Evolutionary conservation across 2,888 invertebrate species (phyloP).

Genomic region (Ischnura elegans): DNA sequence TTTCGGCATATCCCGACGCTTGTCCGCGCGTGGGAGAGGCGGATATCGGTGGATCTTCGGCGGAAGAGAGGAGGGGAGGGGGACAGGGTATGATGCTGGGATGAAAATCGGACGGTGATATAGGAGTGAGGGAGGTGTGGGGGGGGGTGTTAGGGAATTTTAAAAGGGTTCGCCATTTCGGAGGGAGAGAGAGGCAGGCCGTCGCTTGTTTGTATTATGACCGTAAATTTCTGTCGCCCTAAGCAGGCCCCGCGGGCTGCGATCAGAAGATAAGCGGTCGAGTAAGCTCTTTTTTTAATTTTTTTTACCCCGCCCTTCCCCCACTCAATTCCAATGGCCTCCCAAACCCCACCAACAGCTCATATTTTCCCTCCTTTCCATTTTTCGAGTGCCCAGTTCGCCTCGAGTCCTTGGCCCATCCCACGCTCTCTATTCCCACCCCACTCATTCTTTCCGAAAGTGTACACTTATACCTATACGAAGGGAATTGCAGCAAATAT

Average conservation of each 20-base stretch:
- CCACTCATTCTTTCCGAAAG: not conserved
- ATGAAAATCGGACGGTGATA: not conserved
- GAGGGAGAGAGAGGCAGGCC: not conserved
- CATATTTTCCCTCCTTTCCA: constrained; percentile 63
- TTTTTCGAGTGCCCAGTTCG: constrained; percentile 44
- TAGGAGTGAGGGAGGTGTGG: not conserved
- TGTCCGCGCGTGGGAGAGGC: not conserved
- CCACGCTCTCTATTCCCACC: not conserved
- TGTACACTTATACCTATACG: no score
- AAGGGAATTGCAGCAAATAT: no score
- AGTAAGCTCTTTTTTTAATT: constrained; percentile 28
- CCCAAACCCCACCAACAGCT: not conserved
- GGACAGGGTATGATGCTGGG: no score
- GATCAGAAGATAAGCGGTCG: constrained; percentile 66
- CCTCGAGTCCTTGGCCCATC: not conserved
- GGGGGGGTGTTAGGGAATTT: not conserved
- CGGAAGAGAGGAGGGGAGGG: not conserved
- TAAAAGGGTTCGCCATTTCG: constrained; percentile 16
- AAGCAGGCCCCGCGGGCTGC: constrained; percentile 62
- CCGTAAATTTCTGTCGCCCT: constrained; percentile 65
- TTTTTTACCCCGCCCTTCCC: constrained; percentile 13
- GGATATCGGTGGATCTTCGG: constrained; percentile 26
- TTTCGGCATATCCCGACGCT: not conserved
- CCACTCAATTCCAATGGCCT: no score
- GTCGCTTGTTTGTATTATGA: constrained; percentile 56